Evolutionary conservation across 2,888 invertebrate genomes (phyloP), one percentile per base, ranked within the genome.

Genomic region (Conops quadrifasciatus): DNA sequence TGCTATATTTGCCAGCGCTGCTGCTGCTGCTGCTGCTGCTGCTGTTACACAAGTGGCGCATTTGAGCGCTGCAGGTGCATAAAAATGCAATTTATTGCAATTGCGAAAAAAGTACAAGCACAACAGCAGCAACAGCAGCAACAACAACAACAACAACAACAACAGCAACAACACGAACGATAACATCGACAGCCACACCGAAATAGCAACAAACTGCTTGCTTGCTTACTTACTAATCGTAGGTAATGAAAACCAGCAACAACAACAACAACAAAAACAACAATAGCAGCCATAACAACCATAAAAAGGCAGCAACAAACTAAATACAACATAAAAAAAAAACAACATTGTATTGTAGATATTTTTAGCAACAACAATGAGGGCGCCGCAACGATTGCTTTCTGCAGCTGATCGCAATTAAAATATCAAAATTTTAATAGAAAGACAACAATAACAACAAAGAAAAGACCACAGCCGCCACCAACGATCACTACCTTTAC

Each of bases 391-490:
- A 36, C 43, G 45, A 26, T 28, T 13, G 45, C 59, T 21, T 53
- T 36, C 30, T 60, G 68, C 68, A 68, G 68, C 68, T 68, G 68
- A 68, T 47, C 68, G 60, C 51, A 73, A 73, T 73, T 73, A 73
- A 73, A 73, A 73, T 71, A 73, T 73, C 73, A 73, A 71, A n/a
- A 73, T 73, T 71, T 73, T 73, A 67, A 71, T 73, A 70, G 67
- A 56, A 71, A 71, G 73, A 71, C 73, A 73, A 71, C 71, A 71
- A 49, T 47, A 65, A 43, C 5, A 70, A 26, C 13, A 11, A 26
- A 24, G 19, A 19, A 21, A 26, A 51, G 9, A 47, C 58, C 56
- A 43, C 24, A 62, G 21, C 59, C 36, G 9, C 9, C 15, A 30
- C 16, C 28, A 51, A 65, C 26, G 51, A 65, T 36, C 24, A 49